Evolutionary conservation across 1,140 invertebrate genomes (phyloP).

Genomic region (Penaeus indicus): DNA sequence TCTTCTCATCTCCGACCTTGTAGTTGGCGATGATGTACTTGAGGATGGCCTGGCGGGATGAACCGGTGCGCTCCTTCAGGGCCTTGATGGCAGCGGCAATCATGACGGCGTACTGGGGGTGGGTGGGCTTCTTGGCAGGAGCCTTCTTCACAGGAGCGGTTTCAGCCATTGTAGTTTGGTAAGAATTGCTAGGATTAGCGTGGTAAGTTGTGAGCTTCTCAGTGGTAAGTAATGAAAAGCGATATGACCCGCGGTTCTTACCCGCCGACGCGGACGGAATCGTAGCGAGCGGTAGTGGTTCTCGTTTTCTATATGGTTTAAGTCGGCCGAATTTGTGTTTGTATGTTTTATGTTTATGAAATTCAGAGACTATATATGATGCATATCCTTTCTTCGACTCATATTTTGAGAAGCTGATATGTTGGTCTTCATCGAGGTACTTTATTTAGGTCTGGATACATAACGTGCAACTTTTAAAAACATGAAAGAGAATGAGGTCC

Average conservation of each 20-base stretch:
- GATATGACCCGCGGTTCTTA: neutral
- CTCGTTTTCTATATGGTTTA: constrained; percentile 37
- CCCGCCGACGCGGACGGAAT: constrained; percentile 43
- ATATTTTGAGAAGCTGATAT: too few relatives aligned
- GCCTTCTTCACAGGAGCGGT: constrained; percentile 31
- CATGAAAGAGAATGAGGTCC: too few relatives aligned
- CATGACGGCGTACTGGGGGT: constrained; percentile 48
- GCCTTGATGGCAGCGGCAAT: constrained; percentile 44
- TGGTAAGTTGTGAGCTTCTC: neutral
- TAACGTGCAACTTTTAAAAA: too few relatives aligned
- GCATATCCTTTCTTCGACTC: too few relatives aligned
- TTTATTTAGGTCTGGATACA: too few relatives aligned
- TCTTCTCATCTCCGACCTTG: constrained; percentile 55
- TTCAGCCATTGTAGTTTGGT: constrained; percentile 30
- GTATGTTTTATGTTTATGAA: too few relatives aligned
- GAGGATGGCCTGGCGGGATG: constrained; percentile 53
- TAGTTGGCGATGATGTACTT: constrained; percentile 52
- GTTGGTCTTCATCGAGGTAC: too few relatives aligned
- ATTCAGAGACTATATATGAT: too few relatives aligned
- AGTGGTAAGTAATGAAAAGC: neutral
- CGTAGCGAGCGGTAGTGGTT: constrained; percentile 38
- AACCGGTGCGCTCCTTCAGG: constrained; percentile 44
- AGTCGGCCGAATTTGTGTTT: too few relatives aligned
- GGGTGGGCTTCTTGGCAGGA: constrained; percentile 45
- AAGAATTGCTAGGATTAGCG: neutral